Percentiles rank a stretch among this genome's conserved stretches.
These are phyloP conservation scores for Cyclura pinguis DNA, from an alignment of 2,797 vertebrate genomes.

Conservation along the genomic window DNA sequence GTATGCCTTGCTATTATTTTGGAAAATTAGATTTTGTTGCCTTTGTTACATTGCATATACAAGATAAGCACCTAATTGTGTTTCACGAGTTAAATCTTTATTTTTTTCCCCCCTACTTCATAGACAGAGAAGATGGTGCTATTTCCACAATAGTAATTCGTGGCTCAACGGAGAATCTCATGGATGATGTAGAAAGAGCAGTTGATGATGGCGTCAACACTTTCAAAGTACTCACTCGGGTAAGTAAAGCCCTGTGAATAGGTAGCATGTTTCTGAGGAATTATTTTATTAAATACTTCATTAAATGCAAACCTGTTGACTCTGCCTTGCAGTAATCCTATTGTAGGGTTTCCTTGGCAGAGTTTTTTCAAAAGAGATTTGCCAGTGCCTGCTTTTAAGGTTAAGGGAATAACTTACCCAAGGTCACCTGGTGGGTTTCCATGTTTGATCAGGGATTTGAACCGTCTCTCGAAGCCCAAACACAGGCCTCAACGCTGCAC, in stretches of 20 bases:
- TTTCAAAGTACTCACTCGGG: conserved; percentile 96
- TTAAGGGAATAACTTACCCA: too few species aligned
- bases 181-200: conserved; percentile 98
- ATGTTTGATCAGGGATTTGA: too few species aligned
- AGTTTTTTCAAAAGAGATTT: too few species aligned
- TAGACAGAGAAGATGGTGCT: conserved; percentile 95
- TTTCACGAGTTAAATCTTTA: conserved; percentile 1
- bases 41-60: neutral
- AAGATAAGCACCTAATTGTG: neutral
- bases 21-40: neutral
- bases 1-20: conserved; percentile 76
- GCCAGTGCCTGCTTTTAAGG: too few species aligned
- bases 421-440: too few species aligned
- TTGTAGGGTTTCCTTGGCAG: too few species aligned
- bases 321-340: too few species aligned
- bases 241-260: conserved; percentile 71
- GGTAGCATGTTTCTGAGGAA: neutral
- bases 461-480: too few species aligned
- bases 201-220: conserved; percentile 98
- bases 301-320: neutral
- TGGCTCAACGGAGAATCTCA: conserved; percentile 96
- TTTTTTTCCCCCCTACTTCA: conserved; percentile 4
- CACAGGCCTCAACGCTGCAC: too few species aligned
- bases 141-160: conserved; percentile 95
- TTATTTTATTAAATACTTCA: neutral